Base-by-base conservation (phyloP, 2,888 invertebrate species). In the Acrobasis consociella region DNA sequence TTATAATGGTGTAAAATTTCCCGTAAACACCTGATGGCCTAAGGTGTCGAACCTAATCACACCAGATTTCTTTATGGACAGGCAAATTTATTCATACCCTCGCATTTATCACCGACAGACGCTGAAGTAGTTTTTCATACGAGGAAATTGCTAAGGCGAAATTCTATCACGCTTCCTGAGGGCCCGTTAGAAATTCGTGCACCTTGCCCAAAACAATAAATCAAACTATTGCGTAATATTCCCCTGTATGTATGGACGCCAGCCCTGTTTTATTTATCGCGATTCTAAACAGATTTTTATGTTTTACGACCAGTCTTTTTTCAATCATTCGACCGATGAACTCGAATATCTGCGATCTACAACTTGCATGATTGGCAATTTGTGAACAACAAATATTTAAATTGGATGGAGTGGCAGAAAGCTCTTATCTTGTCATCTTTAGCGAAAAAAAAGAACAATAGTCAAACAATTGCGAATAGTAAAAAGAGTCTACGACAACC, bases 121-220 rank as follows among this genome's bases (percentile, higher is more conserved):
- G 76, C 77, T 72, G 71, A 75, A 82, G 86, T 86, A 89, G 87
- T 89, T 89, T 88, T 88, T 86, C 89, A 81, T 82, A 79, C 81
- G 83, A 80, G 88, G 83, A 87, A 87, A 89, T 89, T 88, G 87
- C 82, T 80, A 81, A 79, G 76, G 76, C 82, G 69, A 82, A 88
- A 90, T 89, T 87, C 85, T 87, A 87, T 86, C 88, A 89, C 83
- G 86, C 74, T 73, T 73, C 74, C 71, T 73, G 74, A 74, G 72
- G 73, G 77, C 72, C 84, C 85, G 87, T 86, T 86, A 86, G 87
- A 82, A 80, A 79, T 81, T 78, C 73, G 81, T 86, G 87, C 91
- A 91, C 91, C 91, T 91, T 91, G 85, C 86, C 87, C 79, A 83
- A 83, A 83, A 83, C 86, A 80, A 91, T 91, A 91, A 91, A 91